Evolutionary conservation across 1,140 invertebrate genomes (phyloP).

Genomic region (Drosophila varians): DNA sequence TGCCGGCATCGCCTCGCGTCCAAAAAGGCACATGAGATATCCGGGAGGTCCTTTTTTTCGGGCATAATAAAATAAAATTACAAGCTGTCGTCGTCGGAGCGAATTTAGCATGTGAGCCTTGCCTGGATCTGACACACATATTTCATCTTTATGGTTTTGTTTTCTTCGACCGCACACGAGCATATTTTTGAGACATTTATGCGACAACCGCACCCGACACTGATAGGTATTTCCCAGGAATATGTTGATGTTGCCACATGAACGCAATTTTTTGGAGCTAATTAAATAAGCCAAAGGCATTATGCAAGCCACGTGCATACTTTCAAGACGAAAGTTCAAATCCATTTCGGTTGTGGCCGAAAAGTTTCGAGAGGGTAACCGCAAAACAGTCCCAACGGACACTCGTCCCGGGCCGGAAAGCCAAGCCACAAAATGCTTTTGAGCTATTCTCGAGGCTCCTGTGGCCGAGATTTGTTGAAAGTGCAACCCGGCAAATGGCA

Average conservation of each 20-base stretch:
- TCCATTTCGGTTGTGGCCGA: not conserved
- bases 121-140: conserved; percentile 35
- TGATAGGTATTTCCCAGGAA: conserved; percentile 40
- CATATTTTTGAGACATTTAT: conserved; percentile 54
- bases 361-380: conserved; percentile 12
- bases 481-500: conserved; percentile 34
- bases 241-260: conserved; percentile 29
- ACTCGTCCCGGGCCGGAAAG: conserved; percentile 14
- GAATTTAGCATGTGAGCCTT: conserved; percentile 46
- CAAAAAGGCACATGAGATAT: conserved; percentile 12
- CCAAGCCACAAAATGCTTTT: conserved; percentile 53
- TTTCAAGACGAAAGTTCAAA: not conserved
- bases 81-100: conserved; percentile 51
- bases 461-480: conserved; percentile 16
- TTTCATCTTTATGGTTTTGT: conserved; percentile 59
- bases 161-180: conserved; percentile 32
- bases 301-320: not conserved
- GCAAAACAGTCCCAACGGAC: conserved; percentile 41
- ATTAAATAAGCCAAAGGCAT: conserved; percentile 23
- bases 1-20: too few species aligned
- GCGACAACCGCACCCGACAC: conserved; percentile 34
- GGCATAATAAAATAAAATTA: conserved; percentile 71
- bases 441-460: conserved; percentile 35
- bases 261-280: not conserved
- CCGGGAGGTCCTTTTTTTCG: conserved; percentile 27